These are phyloP conservation scores for Pterocles burchelli DNA, from an alignment of 2,113 vertebrate genomes.

Conservation along the genomic window DNA sequence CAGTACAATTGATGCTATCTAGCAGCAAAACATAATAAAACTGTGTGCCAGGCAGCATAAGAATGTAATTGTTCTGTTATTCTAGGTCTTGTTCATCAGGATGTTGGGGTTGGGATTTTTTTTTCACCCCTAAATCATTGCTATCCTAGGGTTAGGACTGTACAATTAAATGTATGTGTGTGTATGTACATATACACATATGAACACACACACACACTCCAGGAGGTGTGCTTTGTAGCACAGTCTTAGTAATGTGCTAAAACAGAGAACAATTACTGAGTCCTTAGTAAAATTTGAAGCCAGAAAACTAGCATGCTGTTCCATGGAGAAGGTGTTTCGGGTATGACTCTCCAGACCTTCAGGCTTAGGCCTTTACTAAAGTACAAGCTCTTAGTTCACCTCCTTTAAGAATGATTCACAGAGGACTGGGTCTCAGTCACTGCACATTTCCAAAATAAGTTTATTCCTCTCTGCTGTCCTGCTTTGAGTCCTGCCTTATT, in stretches of 20 bases:
- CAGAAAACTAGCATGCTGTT: neutral
- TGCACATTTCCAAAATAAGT: neutral
- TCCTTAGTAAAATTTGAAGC: neutral
- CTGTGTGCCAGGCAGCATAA: neutral
- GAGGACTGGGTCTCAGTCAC: neutral
- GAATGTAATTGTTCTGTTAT: neutral
- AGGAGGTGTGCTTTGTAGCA: neutral
- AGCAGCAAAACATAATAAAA: neutral
- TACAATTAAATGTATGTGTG: neutral
- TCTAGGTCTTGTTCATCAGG: neutral
- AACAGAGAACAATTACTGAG: neutral
- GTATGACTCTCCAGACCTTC: neutral
- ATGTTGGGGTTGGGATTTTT: no score
- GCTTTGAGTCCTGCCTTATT: neutral
- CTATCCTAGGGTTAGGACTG: neutral
- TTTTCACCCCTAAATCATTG: neutral
- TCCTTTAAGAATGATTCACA: neutral
- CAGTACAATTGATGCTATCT: neutral
- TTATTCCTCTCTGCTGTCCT: neutral
- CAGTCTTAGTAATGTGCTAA: neutral
- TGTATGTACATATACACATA: no score
- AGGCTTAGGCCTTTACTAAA: neutral
- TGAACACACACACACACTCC: neutral
- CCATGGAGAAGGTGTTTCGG: neutral
- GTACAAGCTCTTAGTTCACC: neutral